Evolutionary conservation across 2,797 vertebrate genomes (phyloP).

Genomic region (Galago senegalensis): DNA sequence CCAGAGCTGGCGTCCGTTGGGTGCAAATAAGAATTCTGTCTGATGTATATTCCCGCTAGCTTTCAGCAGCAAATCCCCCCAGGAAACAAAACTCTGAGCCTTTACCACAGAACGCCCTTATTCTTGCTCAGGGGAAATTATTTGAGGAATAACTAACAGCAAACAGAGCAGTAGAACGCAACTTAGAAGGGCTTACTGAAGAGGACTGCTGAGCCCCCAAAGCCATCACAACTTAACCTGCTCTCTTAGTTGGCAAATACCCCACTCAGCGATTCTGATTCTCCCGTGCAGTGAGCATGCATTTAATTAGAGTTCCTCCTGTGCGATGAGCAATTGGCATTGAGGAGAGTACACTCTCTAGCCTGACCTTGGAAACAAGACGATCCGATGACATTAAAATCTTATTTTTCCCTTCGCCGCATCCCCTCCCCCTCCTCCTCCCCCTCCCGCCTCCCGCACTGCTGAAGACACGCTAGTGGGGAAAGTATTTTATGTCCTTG

Average conservation of each 20-base stretch:
- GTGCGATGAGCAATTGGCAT: conserved; percentile 79
- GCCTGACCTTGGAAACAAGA: conserved; percentile 80
- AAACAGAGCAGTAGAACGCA: not conserved
- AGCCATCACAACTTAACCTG: conserved; percentile 66
- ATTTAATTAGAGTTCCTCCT: conserved; percentile 81
- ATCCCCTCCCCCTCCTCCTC: not conserved
- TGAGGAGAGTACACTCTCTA: conserved; percentile 71
- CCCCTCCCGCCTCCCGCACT: not conserved
- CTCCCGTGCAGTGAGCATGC: conserved; percentile 39
- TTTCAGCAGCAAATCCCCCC: not conserved
- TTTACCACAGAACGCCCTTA: not conserved
- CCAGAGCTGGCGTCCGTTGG: not conserved
- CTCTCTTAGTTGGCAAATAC: conserved; percentile 81
- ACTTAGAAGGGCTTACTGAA: conserved; percentile 76
- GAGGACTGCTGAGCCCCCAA: not conserved
- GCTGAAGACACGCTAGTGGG: not conserved
- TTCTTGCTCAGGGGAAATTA: not conserved
- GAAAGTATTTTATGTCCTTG: not conserved
- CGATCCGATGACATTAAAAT: conserved; percentile 77
- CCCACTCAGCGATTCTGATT: conserved; percentile 73
- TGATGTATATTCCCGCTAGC: not conserved
- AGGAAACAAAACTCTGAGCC: not conserved
- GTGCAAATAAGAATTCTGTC: not conserved
- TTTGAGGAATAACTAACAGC: not conserved
- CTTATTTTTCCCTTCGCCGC: conserved; percentile 20